Base-by-base conservation (phyloP, 1,140 invertebrate genomes). In the Anastatus disparis region DNA sequence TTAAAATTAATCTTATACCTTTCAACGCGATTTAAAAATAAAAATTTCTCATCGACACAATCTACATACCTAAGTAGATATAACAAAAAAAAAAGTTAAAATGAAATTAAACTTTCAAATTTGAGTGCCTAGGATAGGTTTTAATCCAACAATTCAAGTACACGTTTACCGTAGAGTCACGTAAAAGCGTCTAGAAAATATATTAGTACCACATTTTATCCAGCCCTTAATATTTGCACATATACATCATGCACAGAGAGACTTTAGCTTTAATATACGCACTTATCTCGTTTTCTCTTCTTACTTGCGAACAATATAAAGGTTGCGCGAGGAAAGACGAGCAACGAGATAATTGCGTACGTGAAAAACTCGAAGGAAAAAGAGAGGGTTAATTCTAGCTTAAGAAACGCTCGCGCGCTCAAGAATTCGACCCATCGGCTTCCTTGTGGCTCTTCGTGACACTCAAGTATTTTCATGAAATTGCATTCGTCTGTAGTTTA, bases 201-300 rank as follows among this genome's bases (percentile, higher is more conserved):
- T n/a, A n/a, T n/a, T n/a, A n/a, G n/a, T n/a, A n/a, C n/a, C 31
- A 35, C 31, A 2, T 55, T 31, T n/a, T 17, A 27, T 52, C 4
- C 22, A 31, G 6, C 35, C 38, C 26, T 26, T 17, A 20, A 63
- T 26, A 26, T 15, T 15, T 52, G 42, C 38, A 63, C 40, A 52
- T n/a, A n/a, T 69, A 58, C 29, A 20, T 63, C 52, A 46, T 56
- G 17, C 68, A n/a, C 52, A n/a, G n/a, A n/a, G 56, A 50, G 44
- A 24, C 46, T 35, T 35, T 53, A 20, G 27, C 35, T 44, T 48
- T 48, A 40, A 70, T 58, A 46, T 40, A 46, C 17, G 22, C 52
- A 38, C 24, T n/a, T 40, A 10, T n/a, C 24, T 26, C n/a, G 27
- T 62, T 62, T 38, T 27, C n/a, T n/a, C n/a, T n/a, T n/a, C n/a